Percentiles rank a stretch among this genome's conserved stretches.
phyloP scores from a whole-genome alignment of 2,113 vertebrate genomes.

The Xyliphius kryptos region DNA sequence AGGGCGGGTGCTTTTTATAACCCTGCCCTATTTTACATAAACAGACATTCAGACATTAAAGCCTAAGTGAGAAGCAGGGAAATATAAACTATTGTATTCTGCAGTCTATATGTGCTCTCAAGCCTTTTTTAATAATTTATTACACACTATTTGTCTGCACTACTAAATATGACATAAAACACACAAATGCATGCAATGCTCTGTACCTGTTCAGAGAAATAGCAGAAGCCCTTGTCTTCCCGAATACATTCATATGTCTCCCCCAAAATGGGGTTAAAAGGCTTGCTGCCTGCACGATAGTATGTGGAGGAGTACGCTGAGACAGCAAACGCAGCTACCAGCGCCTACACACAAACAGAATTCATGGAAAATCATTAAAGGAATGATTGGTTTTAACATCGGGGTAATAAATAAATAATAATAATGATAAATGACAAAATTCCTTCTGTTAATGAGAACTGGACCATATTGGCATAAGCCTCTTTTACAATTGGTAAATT shows the following conservation, averaged over 20 bases:
- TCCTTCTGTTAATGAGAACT: too few relatives aligned
- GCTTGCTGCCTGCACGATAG: conserved; percentile 97
- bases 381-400: too few relatives aligned
- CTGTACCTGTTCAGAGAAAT: conserved; percentile 92
- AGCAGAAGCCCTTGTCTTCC: conserved; percentile 97
- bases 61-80: background rate
- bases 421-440: too few relatives aligned
- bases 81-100: background rate
- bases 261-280: conserved; percentile 96
- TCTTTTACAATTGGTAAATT: too few relatives aligned
- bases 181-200: too few relatives aligned
- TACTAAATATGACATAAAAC: too few relatives aligned
- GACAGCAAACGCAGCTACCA: conserved; percentile 90
- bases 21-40: conserved; percentile 13
- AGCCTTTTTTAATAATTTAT: too few relatives aligned
- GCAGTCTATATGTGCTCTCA: too few relatives aligned
- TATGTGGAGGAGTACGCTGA: conserved; percentile 97
- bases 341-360: conserved; percentile 16
- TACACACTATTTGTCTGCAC: too few relatives aligned
- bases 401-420: too few relatives aligned
- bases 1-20: conserved; percentile 18
- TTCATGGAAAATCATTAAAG: too few relatives aligned
- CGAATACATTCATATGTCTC: conserved; percentile 96
- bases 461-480: too few relatives aligned
- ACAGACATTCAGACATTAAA: background rate